Evolutionary conservation across 2,888 invertebrate genomes (phyloP), one percentile per base, ranked within the genome.

Genomic region (Erebia aethiops): DNA sequence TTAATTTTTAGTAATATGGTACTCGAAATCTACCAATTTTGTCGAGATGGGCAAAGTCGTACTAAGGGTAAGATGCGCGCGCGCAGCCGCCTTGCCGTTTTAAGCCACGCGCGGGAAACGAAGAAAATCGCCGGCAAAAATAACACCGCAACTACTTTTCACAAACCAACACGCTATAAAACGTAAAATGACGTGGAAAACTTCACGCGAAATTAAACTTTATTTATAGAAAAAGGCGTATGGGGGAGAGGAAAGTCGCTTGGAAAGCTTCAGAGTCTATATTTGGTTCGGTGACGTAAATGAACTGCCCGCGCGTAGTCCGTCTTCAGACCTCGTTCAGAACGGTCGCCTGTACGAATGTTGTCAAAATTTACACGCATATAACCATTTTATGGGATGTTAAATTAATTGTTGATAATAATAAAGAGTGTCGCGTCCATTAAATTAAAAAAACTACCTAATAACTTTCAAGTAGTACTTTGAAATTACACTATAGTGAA

Each of bases 71-170:
- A 35, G 35, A 74, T 75, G 80, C 79, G 82, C 80, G 80, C 80
- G 81, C 78, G 79, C 81, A 80, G 54, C 71, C 80, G 79, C 85
- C 88, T 91, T 87, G 89, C 92, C 92, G 92, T 92, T 92, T 92
- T 82, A 91, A 92, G 92, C 80, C 89, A 89, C 86, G 87, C 87
- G 83, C 84, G 84, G 86, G 85, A 88, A 87, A 86, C 88, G 86
- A 54, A 85, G 89, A 86, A 89, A 88, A 89, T 85, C 85, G 85
- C 87, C 84, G 84, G 90, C 91, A 87, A 92, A 93, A 93, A 93
- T 93, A 93, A 92, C 92, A 88, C 84, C 84, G 83, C 83, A 79
- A 85, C 84, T 85, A 88, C 87, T 87, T 88, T 88, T 88, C 86
- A 82, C 83, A 77, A 72, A 65, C 63, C 58, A 41, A 76, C 84